A percentile compares a stretch with the other conserved stretches of the same genome.
phyloP scores from a whole-genome alignment of 2,797 vertebrate species.

The Dipus sagitta region DNA sequence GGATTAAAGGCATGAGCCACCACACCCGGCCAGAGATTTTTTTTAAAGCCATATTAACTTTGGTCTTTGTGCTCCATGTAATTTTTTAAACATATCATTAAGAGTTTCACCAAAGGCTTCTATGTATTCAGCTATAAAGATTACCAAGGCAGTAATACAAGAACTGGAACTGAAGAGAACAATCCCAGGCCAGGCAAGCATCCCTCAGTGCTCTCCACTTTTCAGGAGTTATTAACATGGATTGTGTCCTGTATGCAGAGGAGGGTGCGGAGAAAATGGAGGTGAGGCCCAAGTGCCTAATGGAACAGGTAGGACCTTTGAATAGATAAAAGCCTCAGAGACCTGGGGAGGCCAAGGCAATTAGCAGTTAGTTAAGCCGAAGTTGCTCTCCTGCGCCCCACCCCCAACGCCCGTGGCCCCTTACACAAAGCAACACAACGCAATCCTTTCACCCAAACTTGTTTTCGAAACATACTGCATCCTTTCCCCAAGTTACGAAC shows the following conservation, averaged over 20 bases:
- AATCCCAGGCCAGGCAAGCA: too few relatives aligned
- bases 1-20: too few relatives aligned
- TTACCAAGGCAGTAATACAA: not conserved
- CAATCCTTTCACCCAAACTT: not conserved
- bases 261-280: not conserved
- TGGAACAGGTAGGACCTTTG: not conserved
- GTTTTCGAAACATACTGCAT: constrained; percentile 15
- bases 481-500: not conserved
- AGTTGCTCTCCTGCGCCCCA: not conserved
- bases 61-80: not conserved
- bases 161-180: not conserved
- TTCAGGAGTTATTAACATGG: not conserved
- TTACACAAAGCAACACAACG: not conserved
- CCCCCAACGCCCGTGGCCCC: not conserved
- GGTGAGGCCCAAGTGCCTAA: not conserved
- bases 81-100: constrained; percentile 27
- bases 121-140: not conserved
- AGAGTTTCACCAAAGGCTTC: not conserved
- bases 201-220: not conserved
- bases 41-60: too few relatives aligned
- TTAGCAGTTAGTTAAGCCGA: not conserved
- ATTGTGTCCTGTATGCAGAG: not conserved
- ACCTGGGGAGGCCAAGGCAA: not conserved
- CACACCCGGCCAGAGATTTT: too few relatives aligned
- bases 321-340: not conserved